Evolutionary conservation across 2,888 invertebrate genomes (phyloP).

Genomic region (Lissonota sp.): DNA sequence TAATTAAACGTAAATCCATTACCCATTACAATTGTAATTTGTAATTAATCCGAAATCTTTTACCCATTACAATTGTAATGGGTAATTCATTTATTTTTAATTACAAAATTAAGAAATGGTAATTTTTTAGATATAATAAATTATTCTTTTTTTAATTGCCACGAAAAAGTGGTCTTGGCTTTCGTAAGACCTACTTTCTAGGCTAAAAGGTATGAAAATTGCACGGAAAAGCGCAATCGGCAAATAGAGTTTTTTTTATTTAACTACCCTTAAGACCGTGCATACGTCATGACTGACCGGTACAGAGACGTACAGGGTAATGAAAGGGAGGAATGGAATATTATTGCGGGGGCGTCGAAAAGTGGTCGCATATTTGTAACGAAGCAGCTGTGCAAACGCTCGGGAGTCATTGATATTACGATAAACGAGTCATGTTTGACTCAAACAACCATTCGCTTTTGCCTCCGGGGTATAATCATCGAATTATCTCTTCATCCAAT

Average conservation of each 20-base stretch:
- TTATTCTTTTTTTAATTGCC: background rate
- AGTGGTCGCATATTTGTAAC: constrained; percentile 39
- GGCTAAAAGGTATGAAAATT: too few species aligned
- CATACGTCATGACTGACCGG: background rate
- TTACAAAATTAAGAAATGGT: too few species aligned
- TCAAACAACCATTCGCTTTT: constrained; percentile 49
- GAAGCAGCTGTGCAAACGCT: constrained; percentile 37
- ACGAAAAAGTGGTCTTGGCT: background rate
- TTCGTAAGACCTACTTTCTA: background rate
- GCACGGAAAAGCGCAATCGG: background rate
- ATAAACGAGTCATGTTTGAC: constrained; percentile 52
- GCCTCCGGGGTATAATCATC: constrained; percentile 39
- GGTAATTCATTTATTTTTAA: too few species aligned
- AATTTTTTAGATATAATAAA: too few species aligned
- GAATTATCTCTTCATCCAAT: constrained; percentile 43
- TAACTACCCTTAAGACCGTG: background rate
- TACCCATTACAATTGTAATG: too few species aligned
- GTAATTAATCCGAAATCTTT: too few species aligned
- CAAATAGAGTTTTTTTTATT: background rate
- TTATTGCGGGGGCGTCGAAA: constrained; percentile 22
- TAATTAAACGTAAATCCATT: too few species aligned
- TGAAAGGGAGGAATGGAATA: constrained; percentile 12
- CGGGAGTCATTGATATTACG: constrained; percentile 57
- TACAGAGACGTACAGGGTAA: constrained; percentile 32
- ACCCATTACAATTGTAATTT: too few species aligned